A percentile compares a stretch with the other conserved stretches of the same genome.
These are phyloP conservation scores for Drosophila punjabiensis DNA, from an alignment of 1,140 invertebrate species.

Conservation along the genomic window DNA sequence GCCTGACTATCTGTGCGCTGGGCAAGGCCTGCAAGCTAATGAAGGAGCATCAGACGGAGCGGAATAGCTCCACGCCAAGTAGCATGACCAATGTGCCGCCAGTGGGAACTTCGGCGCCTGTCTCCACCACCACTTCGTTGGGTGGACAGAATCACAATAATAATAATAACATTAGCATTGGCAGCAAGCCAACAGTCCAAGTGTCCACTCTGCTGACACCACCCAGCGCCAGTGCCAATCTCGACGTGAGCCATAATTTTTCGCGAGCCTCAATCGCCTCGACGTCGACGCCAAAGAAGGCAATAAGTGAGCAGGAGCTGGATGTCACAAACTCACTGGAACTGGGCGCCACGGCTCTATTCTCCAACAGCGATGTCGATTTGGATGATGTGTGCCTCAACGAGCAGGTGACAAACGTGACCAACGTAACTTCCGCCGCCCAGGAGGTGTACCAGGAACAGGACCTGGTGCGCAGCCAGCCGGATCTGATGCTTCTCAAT, in stretches of 20 bases:
- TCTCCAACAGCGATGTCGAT: constrained; percentile 96
- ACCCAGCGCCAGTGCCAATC: background rate
- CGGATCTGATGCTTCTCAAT: constrained; percentile 79
- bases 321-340: constrained; percentile 86
- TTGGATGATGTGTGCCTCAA: constrained; percentile 92
- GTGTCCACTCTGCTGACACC: constrained; percentile 17
- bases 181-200: constrained; percentile 21
- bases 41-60: constrained; percentile 89
- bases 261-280: constrained; percentile 30
- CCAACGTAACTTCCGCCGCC: constrained; percentile 77
- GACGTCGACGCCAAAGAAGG: constrained; percentile 68
- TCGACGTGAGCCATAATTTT: constrained; percentile 54
- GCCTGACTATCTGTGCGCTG: constrained; percentile 94
- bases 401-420: constrained; percentile 88
- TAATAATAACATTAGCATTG: constrained; percentile 79
- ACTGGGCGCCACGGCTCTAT: constrained; percentile 90
- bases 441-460: constrained; percentile 76
- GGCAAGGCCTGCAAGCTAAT: constrained; percentile 96
- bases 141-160: constrained; percentile 44
- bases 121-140: constrained; percentile 7
- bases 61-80: constrained; percentile 84
- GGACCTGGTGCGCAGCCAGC: constrained; percentile 83
- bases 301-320: constrained; percentile 77
- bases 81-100: constrained; percentile 82
- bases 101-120: constrained; percentile 42